Conservation (phyloP, 1,140 invertebrate genomes). For the Hermetia illucens region DNA sequence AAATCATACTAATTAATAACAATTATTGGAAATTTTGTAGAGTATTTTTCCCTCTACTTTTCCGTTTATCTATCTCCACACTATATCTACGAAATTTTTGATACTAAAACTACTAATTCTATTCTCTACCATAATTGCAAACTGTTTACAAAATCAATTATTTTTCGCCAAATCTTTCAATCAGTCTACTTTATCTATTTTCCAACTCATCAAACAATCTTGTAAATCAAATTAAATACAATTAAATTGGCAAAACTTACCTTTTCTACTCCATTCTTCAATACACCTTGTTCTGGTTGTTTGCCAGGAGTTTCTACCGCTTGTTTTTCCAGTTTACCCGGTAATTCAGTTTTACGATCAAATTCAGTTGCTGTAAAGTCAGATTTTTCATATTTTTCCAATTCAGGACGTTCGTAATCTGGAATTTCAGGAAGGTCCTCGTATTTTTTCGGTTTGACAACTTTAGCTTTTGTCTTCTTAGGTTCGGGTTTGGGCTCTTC, state of each 20-base stretch:
- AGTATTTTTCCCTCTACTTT: too few relatives aligned
- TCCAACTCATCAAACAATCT: too few relatives aligned
- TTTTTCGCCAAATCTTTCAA: too few relatives aligned
- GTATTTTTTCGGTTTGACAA: conserved; percentile 39
- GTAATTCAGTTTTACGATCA: conserved; percentile 19
- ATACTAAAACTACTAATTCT: too few relatives aligned
- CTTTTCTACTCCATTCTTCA: conserved; percentile 22
- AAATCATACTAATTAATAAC: too few relatives aligned
- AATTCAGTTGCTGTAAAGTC: conserved; percentile 24
- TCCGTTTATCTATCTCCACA: too few relatives aligned
- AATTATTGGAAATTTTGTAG: too few relatives aligned
- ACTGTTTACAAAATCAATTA: too few relatives aligned
- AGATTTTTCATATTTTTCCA: conserved; percentile 41
- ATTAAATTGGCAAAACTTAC: conserved; percentile 11
- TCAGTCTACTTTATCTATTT: too few relatives aligned
- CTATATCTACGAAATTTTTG: too few relatives aligned
- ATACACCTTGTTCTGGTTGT: conserved; percentile 8
- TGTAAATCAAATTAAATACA: too few relatives aligned
- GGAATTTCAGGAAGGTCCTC: conserved; percentile 60
- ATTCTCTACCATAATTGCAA: too few relatives aligned
- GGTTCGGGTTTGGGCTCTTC: conserved; percentile 19
- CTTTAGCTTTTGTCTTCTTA: conserved; percentile 38
- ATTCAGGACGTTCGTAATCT: conserved; percentile 43
- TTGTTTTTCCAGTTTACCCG: conserved; percentile 27
- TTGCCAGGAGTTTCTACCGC: conserved; percentile 14